These are phyloP conservation scores for Chelon auratus DNA, from an alignment of 2,797 vertebrate genomes.

Conservation along the genomic window DNA sequence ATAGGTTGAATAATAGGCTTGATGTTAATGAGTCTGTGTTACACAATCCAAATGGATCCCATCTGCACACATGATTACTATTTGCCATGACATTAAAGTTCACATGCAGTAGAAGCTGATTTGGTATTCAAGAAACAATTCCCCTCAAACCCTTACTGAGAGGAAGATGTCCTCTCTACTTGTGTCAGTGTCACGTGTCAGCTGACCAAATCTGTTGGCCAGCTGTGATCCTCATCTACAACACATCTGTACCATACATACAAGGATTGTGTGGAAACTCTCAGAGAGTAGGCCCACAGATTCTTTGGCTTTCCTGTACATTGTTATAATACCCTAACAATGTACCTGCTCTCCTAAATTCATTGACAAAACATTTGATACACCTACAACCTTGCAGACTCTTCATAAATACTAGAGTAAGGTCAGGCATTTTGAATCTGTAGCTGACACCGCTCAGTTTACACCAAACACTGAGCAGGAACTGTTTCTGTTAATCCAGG, in stretches of 20 bases:
- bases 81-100: conserved; percentile 2
- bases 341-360: neutral
- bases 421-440: neutral
- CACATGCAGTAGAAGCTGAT: conserved; percentile 9
- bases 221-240: conserved; percentile 1
- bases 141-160: neutral
- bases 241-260: conserved; percentile 1
- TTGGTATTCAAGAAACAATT: neutral
- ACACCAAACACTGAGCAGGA: neutral
- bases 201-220: neutral
- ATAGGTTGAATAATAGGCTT: neutral
- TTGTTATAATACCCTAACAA: neutral
- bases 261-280: neutral
- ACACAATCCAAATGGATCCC: conserved; percentile 1
- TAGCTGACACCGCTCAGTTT: neutral
- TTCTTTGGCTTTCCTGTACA: too few species aligned
- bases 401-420: neutral
- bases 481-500: neutral
- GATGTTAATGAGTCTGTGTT: neutral
- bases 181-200: neutral
- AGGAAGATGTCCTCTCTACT: neutral
- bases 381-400: neutral
- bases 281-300: neutral
- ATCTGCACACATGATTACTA: conserved; percentile 3
- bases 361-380: neutral